These are phyloP conservation scores for Stramonita haemastoma DNA, from an alignment of 2,888 invertebrate genomes.

Conservation along the genomic window DNA sequence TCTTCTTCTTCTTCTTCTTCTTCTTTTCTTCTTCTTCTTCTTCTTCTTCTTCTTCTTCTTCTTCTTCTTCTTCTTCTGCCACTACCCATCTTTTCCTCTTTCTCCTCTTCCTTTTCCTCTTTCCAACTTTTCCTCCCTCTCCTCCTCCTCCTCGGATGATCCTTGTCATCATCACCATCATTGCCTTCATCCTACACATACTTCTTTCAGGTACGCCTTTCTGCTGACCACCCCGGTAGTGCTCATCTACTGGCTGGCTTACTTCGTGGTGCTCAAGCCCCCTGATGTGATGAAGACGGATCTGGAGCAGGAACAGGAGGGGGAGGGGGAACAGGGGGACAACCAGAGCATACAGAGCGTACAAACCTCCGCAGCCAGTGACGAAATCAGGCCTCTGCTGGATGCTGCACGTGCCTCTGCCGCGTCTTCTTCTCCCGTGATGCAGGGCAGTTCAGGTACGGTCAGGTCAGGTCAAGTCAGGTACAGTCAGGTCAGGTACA, in stretches of 20 bases:
- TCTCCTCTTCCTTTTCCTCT: too few species aligned
- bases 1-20: too few species aligned
- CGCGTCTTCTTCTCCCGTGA: too few species aligned
- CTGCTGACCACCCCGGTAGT: slow-evolving; percentile 66
- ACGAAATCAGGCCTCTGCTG: neutral
- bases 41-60: neutral
- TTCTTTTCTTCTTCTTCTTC: neutral
- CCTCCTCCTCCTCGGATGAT: too few species aligned
- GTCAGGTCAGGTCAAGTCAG: too few species aligned
- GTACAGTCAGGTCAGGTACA: too few species aligned
- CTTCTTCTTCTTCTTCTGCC: neutral
- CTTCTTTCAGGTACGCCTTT: slow-evolving; percentile 64
- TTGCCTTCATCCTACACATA: neutral
- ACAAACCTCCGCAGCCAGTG: neutral
- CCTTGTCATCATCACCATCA: neutral
- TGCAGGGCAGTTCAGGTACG: too few species aligned
- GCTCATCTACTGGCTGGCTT: slow-evolving; percentile 62
- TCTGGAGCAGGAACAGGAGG: neutral
- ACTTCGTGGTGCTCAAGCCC: slow-evolving; percentile 57
- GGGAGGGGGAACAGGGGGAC: neutral
- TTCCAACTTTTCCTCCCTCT: too few species aligned
- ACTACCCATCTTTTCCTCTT: neutral
- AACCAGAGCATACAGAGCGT: neutral
- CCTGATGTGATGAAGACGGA: neutral
- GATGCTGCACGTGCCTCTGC: too few species aligned